These are phyloP conservation scores for Pseudotriccus pelzelni DNA, from an alignment of 2,797 vertebrate species.

Conservation along the genomic window DNA sequence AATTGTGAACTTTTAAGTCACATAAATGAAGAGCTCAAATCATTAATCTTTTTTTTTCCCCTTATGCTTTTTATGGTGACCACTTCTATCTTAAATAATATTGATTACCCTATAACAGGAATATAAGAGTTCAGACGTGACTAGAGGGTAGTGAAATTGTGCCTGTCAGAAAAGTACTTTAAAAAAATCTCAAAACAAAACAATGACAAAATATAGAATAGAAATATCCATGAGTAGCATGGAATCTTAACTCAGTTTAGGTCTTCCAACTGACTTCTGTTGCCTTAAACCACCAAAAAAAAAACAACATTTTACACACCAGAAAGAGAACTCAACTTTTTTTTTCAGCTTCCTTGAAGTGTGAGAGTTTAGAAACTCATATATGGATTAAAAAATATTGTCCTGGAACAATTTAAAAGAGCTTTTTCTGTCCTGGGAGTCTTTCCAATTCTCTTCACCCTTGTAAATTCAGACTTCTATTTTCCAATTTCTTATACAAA, in stretches of 20 bases:
- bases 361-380: not conserved
- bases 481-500: conserved; percentile 8
- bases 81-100: not conserved
- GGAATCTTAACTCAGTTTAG: not conserved
- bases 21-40: accelerated
- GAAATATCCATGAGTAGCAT: not conserved
- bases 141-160: not conserved
- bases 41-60: accelerated
- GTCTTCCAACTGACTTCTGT: not conserved
- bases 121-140: not conserved
- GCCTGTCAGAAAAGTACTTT: not conserved
- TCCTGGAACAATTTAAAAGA: not conserved
- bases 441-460: not conserved
- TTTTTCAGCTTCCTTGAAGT: not conserved
- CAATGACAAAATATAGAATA: not conserved
- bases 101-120: not conserved
- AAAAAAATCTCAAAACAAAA: not conserved
- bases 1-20: not conserved
- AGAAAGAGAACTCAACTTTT: not conserved
- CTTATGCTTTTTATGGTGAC: not conserved
- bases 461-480: not conserved
- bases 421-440: not conserved
- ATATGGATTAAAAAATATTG: not conserved
- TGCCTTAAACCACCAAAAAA: not conserved
- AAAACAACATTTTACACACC: not conserved